Evolutionary conservation across 1,140 invertebrate species (phyloP), one percentile per base, ranked within the genome.

Genomic region (Drosophila novamexicana): DNA sequence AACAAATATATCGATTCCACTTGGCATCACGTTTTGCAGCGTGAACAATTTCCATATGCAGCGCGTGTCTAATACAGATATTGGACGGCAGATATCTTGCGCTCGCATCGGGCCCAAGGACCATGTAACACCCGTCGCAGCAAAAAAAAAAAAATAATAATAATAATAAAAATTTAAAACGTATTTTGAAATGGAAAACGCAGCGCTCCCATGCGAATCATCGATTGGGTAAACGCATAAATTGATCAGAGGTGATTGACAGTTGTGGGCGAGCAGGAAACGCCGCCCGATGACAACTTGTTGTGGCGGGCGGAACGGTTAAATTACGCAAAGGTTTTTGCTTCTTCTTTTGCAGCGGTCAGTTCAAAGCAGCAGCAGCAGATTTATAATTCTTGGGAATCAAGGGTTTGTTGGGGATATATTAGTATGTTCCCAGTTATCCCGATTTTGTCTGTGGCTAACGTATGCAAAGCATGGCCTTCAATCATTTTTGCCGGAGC

Each of bases 211-310:
- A 64, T 32, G 44, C 22, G 22, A 52, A 45, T 37, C 49, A 77
- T 64, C 77, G 84, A 77, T 86, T 86, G 83, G 73, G 83, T 77
- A 83, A 86, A 88, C 72, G 69, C 79, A 86, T 86, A 86, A 77
- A 88, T 89, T 65, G 34, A 56, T 68, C 79, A 77, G 50, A 53
- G 40, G n/a, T 63, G 84, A 83, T 89, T 89, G 83, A 79, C 83
- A 89, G 73, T 80, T 88, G 84, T 88, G 79, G 83, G 84, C 66
- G 80, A 83, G 58, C 63, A 82, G 79, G 82, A 88, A 88, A 72
- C 65, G 58, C 22, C 7, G 18, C 8, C 12, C 49, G 63, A 62
- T 58, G 61, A 61, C 63, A 75, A 42, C 18, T n/a, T 39, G 10
- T 40, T 45, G 18, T 4, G 0, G 22, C 5, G 22, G 22, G 4